A percentile compares a stretch with the other conserved stretches of the same genome.
These are phyloP conservation scores for Eubasilissa splendida DNA, from an alignment of 2,888 invertebrate genomes.

Conservation along the genomic window DNA sequence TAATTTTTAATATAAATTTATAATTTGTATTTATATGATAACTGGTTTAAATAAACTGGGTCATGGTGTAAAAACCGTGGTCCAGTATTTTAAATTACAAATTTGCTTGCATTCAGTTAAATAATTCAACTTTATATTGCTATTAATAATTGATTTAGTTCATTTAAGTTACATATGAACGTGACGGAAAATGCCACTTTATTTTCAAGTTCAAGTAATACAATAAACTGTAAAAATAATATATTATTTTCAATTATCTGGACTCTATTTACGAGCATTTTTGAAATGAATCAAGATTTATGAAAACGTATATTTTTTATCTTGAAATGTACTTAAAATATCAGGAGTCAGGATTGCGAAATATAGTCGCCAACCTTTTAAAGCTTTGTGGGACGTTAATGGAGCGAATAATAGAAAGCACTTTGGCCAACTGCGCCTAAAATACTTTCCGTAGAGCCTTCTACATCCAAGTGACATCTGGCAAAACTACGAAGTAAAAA, in stretches of 20 bases:
- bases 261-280: too few relatives aligned
- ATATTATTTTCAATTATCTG: too few relatives aligned
- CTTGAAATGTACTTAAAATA: background rate
- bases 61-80: slow-evolving; percentile 14
- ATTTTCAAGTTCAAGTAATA: too few relatives aligned
- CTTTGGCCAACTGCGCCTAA: slow-evolving; percentile 39
- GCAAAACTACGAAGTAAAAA: slow-evolving; percentile 24
- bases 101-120: too few relatives aligned
- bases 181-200: too few relatives aligned
- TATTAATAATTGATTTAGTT: too few relatives aligned
- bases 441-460: slow-evolving; percentile 9
- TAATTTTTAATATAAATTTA: too few relatives aligned
- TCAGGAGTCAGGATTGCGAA: background rate
- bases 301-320: too few relatives aligned
- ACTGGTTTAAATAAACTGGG: slow-evolving; percentile 25
- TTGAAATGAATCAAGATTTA: too few relatives aligned
- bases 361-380: slow-evolving; percentile 9
- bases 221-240: too few relatives aligned
- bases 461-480: slow-evolving; percentile 4
- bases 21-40: background rate
- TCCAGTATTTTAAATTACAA: slow-evolving; percentile 10
- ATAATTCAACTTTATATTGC: too few relatives aligned
- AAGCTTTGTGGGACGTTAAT: slow-evolving; percentile 23
- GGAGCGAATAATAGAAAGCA: slow-evolving; percentile 48
- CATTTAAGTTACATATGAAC: too few relatives aligned